phyloP scores from a whole-genome alignment of 2,888 invertebrate species.

The Philereme vetulata region DNA sequence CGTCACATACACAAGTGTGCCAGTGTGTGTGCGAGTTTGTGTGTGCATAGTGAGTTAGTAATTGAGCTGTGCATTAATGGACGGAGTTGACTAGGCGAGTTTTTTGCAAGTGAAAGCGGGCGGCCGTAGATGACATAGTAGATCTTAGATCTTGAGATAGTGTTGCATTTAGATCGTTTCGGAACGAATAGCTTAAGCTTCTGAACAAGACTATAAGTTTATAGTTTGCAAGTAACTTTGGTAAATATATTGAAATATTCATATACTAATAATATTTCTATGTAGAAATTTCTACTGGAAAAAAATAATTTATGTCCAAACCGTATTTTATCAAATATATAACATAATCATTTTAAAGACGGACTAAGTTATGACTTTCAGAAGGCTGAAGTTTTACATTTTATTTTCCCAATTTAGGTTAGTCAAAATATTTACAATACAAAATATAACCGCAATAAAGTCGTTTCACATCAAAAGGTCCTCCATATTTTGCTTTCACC shows the following conservation, averaged over 20 bases:
- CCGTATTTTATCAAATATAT: no score
- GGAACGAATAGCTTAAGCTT: neutral
- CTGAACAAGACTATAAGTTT: no score
- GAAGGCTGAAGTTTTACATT: neutral
- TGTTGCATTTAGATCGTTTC: neutral
- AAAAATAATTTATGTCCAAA: no score
- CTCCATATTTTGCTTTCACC: constrained; percentile 28
- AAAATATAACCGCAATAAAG: neutral
- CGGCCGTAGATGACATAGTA: constrained; percentile 14
- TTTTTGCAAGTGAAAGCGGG: constrained; percentile 36
- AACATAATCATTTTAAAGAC: no score
- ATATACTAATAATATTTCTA: no score
- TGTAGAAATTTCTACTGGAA: no score
- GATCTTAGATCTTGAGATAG: constrained; percentile 7
- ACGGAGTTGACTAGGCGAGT: constrained; percentile 23
- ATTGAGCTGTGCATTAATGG: constrained; percentile 38
- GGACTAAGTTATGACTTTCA: no score
- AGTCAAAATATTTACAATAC: neutral
- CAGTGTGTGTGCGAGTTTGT: constrained; percentile 7
- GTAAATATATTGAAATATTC: no score
- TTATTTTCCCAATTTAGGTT: neutral
- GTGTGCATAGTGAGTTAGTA: constrained; percentile 39
- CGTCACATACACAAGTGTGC: constrained; percentile 1
- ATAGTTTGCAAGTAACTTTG: no score
- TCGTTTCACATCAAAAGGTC: constrained; percentile 9